Evolutionary conservation across 2,888 invertebrate genomes (phyloP).

Genomic region (Heliconius ethilla): DNA sequence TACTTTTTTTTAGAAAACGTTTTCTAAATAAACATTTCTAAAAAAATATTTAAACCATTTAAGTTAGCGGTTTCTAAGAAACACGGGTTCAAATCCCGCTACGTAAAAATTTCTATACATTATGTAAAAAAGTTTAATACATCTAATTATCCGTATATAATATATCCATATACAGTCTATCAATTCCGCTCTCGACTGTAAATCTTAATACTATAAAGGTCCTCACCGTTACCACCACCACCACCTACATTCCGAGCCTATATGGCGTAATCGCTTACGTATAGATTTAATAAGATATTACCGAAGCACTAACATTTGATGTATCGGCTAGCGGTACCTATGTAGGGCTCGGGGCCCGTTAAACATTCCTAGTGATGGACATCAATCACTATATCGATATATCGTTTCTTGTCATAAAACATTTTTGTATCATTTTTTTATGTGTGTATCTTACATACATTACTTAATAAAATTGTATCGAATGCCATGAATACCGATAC

Average conservation of each 20-base stretch:
- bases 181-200: conserved; percentile 22
- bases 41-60: not conserved
- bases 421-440: not conserved
- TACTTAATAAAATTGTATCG: conserved; percentile 40
- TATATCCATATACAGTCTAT: conserved; percentile 6
- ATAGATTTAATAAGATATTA: conserved; percentile 64
- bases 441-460: conserved; percentile 21
- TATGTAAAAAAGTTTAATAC: not conserved
- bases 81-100: not conserved
- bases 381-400: conserved; percentile 42
- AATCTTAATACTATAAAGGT: conserved; percentile 44
- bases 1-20: not conserved
- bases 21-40: not conserved
- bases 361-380: conserved; percentile 62
- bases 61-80: not conserved
- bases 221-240: conserved; percentile 57
- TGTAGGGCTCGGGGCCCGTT: conserved; percentile 73
- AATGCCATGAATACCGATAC: conserved; percentile 42
- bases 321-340: conserved; percentile 78
- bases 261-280: conserved; percentile 61
- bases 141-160: conserved; percentile 16
- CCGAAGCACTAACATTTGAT: conserved; percentile 67
- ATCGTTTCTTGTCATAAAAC: not conserved
- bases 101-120: no score
- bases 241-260: conserved; percentile 59